Evolutionary conservation across 2,888 invertebrate genomes (phyloP).

Genomic region (Drosophila lutescens): DNA sequence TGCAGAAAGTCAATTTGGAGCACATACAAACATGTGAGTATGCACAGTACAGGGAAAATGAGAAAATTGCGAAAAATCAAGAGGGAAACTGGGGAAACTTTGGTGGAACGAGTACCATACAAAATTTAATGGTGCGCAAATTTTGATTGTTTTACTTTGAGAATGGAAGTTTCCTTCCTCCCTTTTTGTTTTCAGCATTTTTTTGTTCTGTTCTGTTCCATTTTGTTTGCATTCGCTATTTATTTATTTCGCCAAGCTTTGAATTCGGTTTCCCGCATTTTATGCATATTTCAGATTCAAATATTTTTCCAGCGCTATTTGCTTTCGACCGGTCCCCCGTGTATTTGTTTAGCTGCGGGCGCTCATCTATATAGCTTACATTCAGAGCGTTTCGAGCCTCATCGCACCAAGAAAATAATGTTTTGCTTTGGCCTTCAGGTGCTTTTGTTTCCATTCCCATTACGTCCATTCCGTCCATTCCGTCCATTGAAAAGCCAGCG

Average conservation of each 20-base stretch:
- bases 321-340: conserved; percentile 42
- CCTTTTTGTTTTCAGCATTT: conserved; percentile 4
- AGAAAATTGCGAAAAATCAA: conserved; percentile 23
- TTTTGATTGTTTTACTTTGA: conserved; percentile 71
- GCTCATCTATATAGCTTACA: conserved; percentile 3
- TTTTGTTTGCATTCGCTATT: conserved; percentile 50
- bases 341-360: conserved; percentile 44
- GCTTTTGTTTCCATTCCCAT: conserved; percentile 33
- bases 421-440: conserved; percentile 36
- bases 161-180: conserved; percentile 40
- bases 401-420: conserved; percentile 9
- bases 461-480: not conserved
- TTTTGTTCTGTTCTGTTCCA: conserved; percentile 15
- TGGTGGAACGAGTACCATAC: conserved; percentile 55
- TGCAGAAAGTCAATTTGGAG: conserved; percentile 46
- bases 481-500: conserved; percentile 29
- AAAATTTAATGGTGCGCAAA: conserved; percentile 76
- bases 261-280: conserved; percentile 53
- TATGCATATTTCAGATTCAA: conserved; percentile 66
- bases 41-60: not conserved
- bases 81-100: conserved; percentile 46
- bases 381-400: conserved; percentile 22
- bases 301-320: conserved; percentile 51
- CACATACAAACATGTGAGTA: conserved; percentile 12
- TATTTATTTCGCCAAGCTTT: conserved; percentile 52